These are phyloP conservation scores for Lasioglossum calceatum DNA, from an alignment of 2,888 invertebrate species.

Conservation along the genomic window DNA sequence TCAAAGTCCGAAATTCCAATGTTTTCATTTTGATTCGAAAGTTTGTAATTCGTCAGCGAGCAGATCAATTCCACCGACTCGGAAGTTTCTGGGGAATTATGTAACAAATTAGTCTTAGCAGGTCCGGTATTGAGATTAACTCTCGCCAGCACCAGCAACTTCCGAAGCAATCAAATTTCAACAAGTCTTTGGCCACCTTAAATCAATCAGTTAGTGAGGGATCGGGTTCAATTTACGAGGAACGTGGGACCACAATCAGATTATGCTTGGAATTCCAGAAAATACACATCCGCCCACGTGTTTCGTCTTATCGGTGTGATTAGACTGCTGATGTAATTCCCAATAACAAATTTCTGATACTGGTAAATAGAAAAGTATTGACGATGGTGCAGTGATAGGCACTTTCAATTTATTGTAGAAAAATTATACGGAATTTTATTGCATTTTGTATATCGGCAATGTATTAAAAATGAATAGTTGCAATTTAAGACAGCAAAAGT, in stretches of 20 bases:
- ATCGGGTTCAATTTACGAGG: constrained; percentile 12
- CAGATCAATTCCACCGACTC: not conserved
- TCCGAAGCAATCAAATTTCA: constrained; percentile 21
- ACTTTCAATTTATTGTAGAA: not conserved
- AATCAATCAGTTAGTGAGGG: constrained; percentile 13
- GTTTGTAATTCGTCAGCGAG: not conserved
- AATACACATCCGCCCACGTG: not conserved
- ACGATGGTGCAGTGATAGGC: not conserved
- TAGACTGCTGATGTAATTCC: not conserved
- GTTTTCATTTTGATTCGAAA: not conserved
- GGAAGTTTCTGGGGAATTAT: not conserved
- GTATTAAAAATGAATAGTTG: too few species aligned
- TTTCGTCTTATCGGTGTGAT: not conserved
- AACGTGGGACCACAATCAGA: constrained; percentile 4
- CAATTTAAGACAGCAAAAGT: too few species aligned
- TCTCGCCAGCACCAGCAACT: not conserved
- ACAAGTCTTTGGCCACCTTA: constrained; percentile 18
- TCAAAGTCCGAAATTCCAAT: not conserved
- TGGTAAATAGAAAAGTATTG: not conserved
- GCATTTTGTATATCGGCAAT: too few species aligned
- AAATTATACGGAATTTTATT: not conserved
- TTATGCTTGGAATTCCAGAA: constrained; percentile 12
- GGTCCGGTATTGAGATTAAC: constrained; percentile 11
- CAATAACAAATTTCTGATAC: not conserved
- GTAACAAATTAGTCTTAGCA: not conserved